These are phyloP conservation scores for Neuroscelio doddi DNA, from an alignment of 2,888 invertebrate species.

Conservation along the genomic window DNA sequence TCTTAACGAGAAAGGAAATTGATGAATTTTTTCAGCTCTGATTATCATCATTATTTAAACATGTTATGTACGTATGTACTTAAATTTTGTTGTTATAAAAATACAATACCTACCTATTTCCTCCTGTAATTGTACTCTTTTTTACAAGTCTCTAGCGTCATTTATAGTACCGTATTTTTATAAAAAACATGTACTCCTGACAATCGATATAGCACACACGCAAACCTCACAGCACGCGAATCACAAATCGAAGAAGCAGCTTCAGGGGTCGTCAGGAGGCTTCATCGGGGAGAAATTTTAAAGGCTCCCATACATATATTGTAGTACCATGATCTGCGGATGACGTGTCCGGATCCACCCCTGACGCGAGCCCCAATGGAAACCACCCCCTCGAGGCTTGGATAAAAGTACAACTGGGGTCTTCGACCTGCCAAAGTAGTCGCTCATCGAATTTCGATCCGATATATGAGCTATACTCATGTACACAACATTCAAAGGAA, in stretches of 20 bases:
- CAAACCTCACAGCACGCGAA: constrained; percentile 16
- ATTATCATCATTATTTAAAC: too few species aligned
- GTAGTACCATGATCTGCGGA: constrained; percentile 49
- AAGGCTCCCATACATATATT: constrained; percentile 48
- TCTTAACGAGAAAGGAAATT: too few species aligned
- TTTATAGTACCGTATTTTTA: constrained; percentile 4
- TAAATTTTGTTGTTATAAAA: too few species aligned
- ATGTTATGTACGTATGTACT: too few species aligned
- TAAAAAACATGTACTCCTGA: constrained; percentile 16
- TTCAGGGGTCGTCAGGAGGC: constrained; percentile 28
- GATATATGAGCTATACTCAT: too few species aligned
- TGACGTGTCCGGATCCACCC: constrained; percentile 56
- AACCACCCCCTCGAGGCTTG: constrained; percentile 50
- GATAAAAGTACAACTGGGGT: constrained; percentile 50
- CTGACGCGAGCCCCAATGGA: constrained; percentile 48
- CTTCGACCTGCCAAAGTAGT: constrained; percentile 45
- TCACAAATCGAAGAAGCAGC: constrained; percentile 28
- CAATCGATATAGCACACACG: constrained; percentile 22
- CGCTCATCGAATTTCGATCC: constrained; percentile 44
- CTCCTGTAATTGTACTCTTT: background rate
- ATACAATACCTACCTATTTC: too few species aligned
- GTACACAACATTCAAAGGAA: too few species aligned
- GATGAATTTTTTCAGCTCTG: too few species aligned
- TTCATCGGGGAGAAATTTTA: constrained; percentile 43
- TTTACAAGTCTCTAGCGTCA: background rate